These are phyloP conservation scores for Hirtodrosophila cameraria DNA, from an alignment of 2,888 invertebrate species.

Conservation along the genomic window DNA sequence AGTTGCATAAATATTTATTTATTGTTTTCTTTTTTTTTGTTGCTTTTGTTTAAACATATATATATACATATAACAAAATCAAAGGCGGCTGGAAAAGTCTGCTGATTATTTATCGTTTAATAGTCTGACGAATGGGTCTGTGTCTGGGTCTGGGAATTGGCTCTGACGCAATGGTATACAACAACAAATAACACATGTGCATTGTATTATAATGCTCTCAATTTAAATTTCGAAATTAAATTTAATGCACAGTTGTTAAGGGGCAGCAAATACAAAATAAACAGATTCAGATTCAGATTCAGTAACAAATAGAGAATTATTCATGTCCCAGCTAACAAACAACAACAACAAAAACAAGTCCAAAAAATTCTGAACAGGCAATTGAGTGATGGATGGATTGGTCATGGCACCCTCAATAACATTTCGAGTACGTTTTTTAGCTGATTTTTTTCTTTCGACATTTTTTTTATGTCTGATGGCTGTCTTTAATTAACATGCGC, in stretches of 20 bases:
- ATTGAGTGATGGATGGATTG: constrained; percentile 73
- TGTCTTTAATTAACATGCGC: constrained; percentile 69
- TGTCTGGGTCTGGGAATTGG: constrained; percentile 1
- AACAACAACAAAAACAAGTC: constrained; percentile 5
- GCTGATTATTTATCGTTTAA: constrained; percentile 69
- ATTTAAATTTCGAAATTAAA: constrained; percentile 54
- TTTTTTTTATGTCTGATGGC: constrained; percentile 21
- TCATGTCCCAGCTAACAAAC: constrained; percentile 36
- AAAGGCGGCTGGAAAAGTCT: constrained; percentile 45
- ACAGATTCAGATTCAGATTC: constrained; percentile 12
- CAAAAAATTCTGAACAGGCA: constrained; percentile 57
- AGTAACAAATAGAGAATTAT: constrained; percentile 34
- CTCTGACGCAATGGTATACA: constrained; percentile 29
- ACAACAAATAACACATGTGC: constrained; percentile 59
- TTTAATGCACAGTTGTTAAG: constrained; percentile 69
- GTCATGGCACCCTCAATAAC: constrained; percentile 35
- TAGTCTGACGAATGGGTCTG: constrained; percentile 39
- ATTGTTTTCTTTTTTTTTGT: constrained; percentile 14
- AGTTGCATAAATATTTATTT: constrained; percentile 73
- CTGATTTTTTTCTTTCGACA: constrained; percentile 11
- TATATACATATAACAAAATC: constrained; percentile 45
- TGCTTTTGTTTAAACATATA: too few relatives aligned
- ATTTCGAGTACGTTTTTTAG: constrained; percentile 19
- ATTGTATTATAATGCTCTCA: constrained; percentile 43
- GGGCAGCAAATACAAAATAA: constrained; percentile 25